These are phyloP conservation scores for Leucoraja ocellata DNA, from an alignment of 2,797 vertebrate genomes.

Conservation along the genomic window DNA sequence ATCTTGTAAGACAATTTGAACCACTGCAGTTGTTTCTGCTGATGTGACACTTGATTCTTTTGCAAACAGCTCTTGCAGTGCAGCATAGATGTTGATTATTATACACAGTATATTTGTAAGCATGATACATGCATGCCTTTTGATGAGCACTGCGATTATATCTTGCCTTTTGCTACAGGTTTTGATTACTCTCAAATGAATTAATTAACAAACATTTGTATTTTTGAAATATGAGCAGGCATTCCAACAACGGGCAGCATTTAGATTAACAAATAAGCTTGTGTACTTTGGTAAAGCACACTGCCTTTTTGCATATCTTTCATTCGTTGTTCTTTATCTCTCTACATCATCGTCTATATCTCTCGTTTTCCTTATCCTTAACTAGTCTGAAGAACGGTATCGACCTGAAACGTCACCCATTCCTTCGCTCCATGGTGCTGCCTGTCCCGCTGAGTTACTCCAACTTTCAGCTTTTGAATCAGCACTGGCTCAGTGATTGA, in stretches of 20 bases:
- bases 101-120: neutral
- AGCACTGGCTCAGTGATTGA: constrained; percentile 18
- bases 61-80: neutral
- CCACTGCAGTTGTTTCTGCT: neutral
- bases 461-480: no score
- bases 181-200: neutral
- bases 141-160: neutral
- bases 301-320: neutral
- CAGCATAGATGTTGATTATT: neutral
- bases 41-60: neutral
- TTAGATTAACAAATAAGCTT: neutral
- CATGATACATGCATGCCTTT: neutral
- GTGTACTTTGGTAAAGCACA: neutral
- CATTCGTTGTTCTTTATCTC: no score
- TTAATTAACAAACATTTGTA: neutral
- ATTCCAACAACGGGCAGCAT: neutral
- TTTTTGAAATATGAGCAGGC: neutral
- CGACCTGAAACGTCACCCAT: no score
- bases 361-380: no score
- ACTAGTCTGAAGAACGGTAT: no score
- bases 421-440: no score
- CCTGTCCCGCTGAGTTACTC: no score
- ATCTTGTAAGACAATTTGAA: neutral
- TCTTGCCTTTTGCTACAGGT: neutral
- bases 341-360: no score